These are phyloP conservation scores for Campylomormyrus tamandua DNA, from an alignment of 2,113 vertebrate species.

Conservation along the genomic window DNA sequence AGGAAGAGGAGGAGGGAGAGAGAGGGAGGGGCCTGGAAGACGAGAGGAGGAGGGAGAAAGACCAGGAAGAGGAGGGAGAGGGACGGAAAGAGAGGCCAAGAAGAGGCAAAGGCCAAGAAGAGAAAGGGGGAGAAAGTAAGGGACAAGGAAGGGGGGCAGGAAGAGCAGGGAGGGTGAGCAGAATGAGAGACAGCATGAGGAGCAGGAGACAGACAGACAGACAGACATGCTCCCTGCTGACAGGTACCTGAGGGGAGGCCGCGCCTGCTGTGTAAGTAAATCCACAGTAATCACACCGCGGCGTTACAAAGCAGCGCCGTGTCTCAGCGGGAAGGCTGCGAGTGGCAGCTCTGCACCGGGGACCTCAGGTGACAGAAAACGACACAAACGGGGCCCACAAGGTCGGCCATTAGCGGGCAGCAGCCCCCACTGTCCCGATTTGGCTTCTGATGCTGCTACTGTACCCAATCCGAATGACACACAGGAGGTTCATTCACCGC, in stretches of 20 bases:
- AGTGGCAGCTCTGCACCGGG: not conserved
- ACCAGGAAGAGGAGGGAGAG: not conserved
- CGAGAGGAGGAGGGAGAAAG: not conserved
- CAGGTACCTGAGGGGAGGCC: not conserved
- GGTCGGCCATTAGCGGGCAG: not conserved
- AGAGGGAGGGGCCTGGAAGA: too few species aligned
- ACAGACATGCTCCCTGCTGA: not conserved
- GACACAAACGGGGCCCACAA: not conserved
- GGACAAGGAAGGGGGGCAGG: not conserved
- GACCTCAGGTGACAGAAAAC: not conserved
- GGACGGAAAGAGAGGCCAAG: not conserved
- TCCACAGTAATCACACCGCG: not conserved
- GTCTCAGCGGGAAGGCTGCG: not conserved
- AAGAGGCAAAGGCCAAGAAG: not conserved
- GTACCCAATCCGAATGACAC: not conserved
- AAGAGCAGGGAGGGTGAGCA: not conserved
- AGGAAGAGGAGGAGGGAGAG: not conserved
- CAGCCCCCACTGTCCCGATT: not conserved
- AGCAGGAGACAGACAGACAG: not conserved
- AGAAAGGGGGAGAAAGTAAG: not conserved
- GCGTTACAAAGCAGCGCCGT: not conserved
- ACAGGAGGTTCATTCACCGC: not conserved
- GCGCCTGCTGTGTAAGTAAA: not conserved
- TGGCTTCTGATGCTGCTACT: not conserved
- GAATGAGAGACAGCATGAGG: not conserved